Percentiles rank a stretch among this genome's conserved stretches.
Evolutionary conservation across 2,113 vertebrate species (phyloP).

Genomic region (Vulpes vulpes): DNA sequence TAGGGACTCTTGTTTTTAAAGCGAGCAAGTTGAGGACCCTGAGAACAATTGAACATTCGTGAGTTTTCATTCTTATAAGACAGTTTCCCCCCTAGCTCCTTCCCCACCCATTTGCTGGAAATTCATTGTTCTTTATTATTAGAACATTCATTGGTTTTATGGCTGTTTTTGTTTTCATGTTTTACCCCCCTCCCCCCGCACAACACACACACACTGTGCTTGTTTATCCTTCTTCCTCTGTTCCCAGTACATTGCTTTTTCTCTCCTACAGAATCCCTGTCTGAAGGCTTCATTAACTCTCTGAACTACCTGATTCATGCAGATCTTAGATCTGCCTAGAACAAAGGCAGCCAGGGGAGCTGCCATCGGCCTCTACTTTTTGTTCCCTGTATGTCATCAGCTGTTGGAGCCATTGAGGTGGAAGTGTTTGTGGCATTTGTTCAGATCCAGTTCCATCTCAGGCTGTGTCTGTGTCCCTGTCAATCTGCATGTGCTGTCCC

Average conservation of each 20-base stretch:
- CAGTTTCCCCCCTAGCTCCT: not conserved
- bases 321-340: not conserved
- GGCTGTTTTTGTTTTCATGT: not conserved
- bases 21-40: not conserved
- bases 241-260: not conserved
- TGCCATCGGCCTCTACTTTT: not conserved
- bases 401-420: not conserved
- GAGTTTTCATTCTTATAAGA: not conserved
- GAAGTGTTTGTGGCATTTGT: not conserved
- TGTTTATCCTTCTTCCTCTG: not conserved
- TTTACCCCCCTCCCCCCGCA: not conserved
- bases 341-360: not conserved
- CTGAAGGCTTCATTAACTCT: not conserved
- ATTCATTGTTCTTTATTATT: not conserved
- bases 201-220: not conserved
- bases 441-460: not conserved
- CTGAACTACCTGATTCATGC: not conserved
- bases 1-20: slow-evolving; percentile 10
- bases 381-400: not conserved
- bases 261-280: not conserved
- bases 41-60: not conserved
- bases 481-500: not conserved
- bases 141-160: not conserved
- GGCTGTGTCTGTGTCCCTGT: not conserved
- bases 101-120: slow-evolving; percentile 8